Percentiles rank a stretch among this genome's conserved stretches.
Conservation (phyloP, 2,797 vertebrate species). For the Gallirallus australis region DNA sequence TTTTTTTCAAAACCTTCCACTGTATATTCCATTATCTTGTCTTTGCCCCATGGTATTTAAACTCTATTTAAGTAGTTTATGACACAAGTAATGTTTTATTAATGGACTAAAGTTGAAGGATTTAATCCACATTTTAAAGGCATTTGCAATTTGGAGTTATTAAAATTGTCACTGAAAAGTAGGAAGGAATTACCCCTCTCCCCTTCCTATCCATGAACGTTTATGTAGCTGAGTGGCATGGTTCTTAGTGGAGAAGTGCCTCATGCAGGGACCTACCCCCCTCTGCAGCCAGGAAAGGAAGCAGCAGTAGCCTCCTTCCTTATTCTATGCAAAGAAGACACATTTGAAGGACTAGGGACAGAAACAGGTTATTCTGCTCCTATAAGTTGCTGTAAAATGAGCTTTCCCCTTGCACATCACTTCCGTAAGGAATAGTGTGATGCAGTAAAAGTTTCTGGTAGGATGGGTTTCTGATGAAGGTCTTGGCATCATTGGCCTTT, state of each 20-base stretch:
- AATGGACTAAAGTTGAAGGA: neutral
- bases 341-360: neutral
- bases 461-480: neutral
- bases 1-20: neutral
- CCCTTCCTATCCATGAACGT: neutral
- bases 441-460: fast-evolving
- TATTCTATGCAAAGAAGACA: neutral
- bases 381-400: neutral
- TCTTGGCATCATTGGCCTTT: fast-evolving
- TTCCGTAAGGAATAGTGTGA: fast-evolving
- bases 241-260: neutral
- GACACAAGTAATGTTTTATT: neutral
- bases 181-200: neutral
- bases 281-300: neutral
- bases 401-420: neutral
- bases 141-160: neutral
- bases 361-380: neutral
- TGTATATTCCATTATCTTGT: neutral
- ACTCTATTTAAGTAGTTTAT: neutral
- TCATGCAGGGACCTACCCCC: fast-evolving
- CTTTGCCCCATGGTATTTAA: neutral
- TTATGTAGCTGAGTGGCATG: neutral
- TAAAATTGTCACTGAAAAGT: neutral
- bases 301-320: neutral
- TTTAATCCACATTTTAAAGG: neutral